These are phyloP conservation scores for Rhamphomyia laevipes DNA, from an alignment of 2,888 invertebrate genomes.

Conservation along the genomic window DNA sequence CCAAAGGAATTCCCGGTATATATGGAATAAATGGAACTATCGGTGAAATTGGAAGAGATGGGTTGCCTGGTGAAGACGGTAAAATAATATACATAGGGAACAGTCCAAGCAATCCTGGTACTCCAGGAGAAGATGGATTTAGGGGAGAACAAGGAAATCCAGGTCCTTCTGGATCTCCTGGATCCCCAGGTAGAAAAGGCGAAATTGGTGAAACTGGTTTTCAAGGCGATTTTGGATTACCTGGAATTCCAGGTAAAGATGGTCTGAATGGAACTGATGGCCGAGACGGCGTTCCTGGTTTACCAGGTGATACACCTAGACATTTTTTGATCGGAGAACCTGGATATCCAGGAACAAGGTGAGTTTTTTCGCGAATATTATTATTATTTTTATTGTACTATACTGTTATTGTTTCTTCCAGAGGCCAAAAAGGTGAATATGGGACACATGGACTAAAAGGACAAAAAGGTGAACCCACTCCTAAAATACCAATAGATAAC, in stretches of 20 bases:
- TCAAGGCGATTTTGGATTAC: constrained; percentile 30
- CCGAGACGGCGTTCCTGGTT: constrained; percentile 42
- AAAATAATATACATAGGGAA: constrained; percentile 13
- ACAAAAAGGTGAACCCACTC: constrained; percentile 46
- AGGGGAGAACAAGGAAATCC: constrained; percentile 25
- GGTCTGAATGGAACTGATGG: constrained; percentile 41
- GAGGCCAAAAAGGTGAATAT: constrained; percentile 42
- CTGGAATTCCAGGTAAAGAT: constrained; percentile 32
- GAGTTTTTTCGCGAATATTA: constrained; percentile 16
- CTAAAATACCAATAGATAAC: constrained; percentile 42
- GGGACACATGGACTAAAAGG: constrained; percentile 37
- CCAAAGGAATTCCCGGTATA: constrained; percentile 24
- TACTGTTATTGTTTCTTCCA: constrained; percentile 11
- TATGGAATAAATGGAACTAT: constrained; percentile 33
- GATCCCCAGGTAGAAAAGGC: constrained; percentile 24
- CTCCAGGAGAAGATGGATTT: constrained; percentile 26
- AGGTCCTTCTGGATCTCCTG: constrained; percentile 26
- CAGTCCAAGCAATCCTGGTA: constrained; percentile 30
- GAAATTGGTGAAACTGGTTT: constrained; percentile 26
- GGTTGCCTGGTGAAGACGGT: constrained; percentile 27
- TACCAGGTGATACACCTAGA: constrained; percentile 28
- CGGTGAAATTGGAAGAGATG: constrained; percentile 24
- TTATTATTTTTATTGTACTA: background rate
- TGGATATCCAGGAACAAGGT: constrained; percentile 27
- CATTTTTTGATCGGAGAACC: constrained; percentile 28